Evolutionary conservation across 2,888 invertebrate species (phyloP), one percentile per base, ranked within the genome.

Genomic region (Anarsia innoxiella): DNA sequence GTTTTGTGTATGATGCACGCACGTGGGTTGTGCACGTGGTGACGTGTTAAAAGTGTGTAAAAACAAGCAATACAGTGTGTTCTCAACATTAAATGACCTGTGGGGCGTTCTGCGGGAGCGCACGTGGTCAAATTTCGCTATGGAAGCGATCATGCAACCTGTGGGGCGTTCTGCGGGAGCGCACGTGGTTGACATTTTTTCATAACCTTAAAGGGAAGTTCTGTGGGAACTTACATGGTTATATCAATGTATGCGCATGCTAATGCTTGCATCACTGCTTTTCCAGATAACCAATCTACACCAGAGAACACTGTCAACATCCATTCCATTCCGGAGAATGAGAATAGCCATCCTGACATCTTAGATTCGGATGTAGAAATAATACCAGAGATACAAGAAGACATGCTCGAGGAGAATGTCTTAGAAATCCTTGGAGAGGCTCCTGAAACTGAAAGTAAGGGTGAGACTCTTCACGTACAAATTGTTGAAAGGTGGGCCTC

Each of bases 401-500:
- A 3, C 19, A 19, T 19, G 8, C 8, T 19, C 3, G 30, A 30
- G 2, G 15, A 16, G 10, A 10, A 30, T n/a, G 9, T 30, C 1
- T 16, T 30, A 5, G 16, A 16, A 14, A 16, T 30, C 3, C 14
- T 30, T 5, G 30, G 30, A n/a, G 14, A 11, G 2, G 16, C 10
- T 10, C 30, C 30, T 2, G 12, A 4, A 2, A 9, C 15, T 10
- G 14, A 4, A 16, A 14, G 10, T 3, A 30, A n/a, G 10, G 16
- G 16, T 10, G 15, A 15, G 5, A 16, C 4, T n/a, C 6, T 30
- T 5, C 9, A n/a, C 4, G 16, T 2, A 15, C 15, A 30, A 3
- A 30, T 30, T 9, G 30, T 16, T 10, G 30, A 30, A n/a, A 14
- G 31, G n/a, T 38, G 32, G 32, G 16, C 12, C 2, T 12, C 4